Evolutionary conservation across 2,888 invertebrate species (phyloP), one percentile per base, ranked within the genome.

Genomic region (Lypha dubia): DNA sequence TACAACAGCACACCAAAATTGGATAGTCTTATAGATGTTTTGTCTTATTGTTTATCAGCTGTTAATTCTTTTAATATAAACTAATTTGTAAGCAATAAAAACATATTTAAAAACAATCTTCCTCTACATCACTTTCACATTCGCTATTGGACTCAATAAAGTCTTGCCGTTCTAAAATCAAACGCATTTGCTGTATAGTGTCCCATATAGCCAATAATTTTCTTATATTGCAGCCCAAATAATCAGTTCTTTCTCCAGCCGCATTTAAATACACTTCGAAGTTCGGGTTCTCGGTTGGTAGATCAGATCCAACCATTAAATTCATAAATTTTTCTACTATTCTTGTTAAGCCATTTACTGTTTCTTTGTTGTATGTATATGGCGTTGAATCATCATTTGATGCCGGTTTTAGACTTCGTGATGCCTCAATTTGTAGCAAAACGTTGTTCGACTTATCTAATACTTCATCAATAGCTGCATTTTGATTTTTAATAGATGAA

Each of bases 381-480:
- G 88, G 35, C 20, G 46, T 6, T 20, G 70, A 51, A 22, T 74
- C 65, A 49, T 70, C 74, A n/a, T 62, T 73, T n/a, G 70, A 22
- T 0, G 56, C 20, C 1, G 71, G 81, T 9, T 79, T 84, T 8
- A 75, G 11, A 5, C 86, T 83, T 15, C 86, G 85, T 0, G 88
- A 87, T 0, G 88, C 83, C 73, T 92, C 92, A 24, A 91, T 87
- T 63, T 90, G 89, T 20, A 92, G 80, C 6, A 91, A 86, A 0
- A 89, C 89, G 65, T 88, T 90, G 70, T 91, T 92, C 0, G 91
- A 90, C 38, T 90, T 91, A 3, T 91, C 91, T 68, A 89, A 74
- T 0, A 91, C 88, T 51, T 91, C 91, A 0, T 87, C 79, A 1
- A 91, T 89, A 17, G 86, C 86, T 13, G 38, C 75, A 0, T 87